Base-by-base conservation (phyloP, 2,888 invertebrate genomes). In the Melieria omissa region DNA sequence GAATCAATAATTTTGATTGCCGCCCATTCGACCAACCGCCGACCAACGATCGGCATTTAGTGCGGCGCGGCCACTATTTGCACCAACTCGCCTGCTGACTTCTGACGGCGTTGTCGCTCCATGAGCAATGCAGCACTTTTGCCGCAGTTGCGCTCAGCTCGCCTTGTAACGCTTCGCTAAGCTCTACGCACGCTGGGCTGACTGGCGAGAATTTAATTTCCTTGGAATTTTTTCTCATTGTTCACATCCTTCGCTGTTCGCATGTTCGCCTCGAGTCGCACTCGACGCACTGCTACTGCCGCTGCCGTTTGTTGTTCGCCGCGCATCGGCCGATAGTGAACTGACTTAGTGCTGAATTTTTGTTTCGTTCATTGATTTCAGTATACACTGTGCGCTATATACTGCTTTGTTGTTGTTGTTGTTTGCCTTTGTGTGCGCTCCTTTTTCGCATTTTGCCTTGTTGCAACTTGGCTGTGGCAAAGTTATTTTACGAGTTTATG, bases 121-220 rank as follows among this genome's bases (percentile, higher is more conserved):
- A 16, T 16, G 16, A 16, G 4, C 5, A n/a, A 6, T n/a, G 46
- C 14, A 16, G n/a, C 6, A n/a, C 46, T 62, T 46, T 46, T 44
- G 42, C 2, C 16, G 45, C 45, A 5, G 14, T 1, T 1, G 5
- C 4, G n/a, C n/a, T 45, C 44, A 44, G 12, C 6, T 42, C 1
- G 16, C 16, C 16, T 16, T 16, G 2, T 16, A 16, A 16, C 46
- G 41, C 8, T 47, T 47, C 14, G 41, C 62, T 62, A 3, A 14
- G 46, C 45, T 47, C 10, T 4, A 14, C n/a, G n/a, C 45, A 46
- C n/a, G 14, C 12, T 41, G n/a, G 46, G 52, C 71, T 66, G 61
- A 69, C 72, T 72, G 72, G 52, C 60, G 72, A 68, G 61, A 69
- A 72, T 72, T 68, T 65, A 72, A 72, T 72, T 72, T 72, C 62